A percentile compares a stretch with the other conserved stretches of the same genome.
phyloP scores from a whole-genome alignment of 2,113 vertebrate species.

The Fregetta grallaria region DNA sequence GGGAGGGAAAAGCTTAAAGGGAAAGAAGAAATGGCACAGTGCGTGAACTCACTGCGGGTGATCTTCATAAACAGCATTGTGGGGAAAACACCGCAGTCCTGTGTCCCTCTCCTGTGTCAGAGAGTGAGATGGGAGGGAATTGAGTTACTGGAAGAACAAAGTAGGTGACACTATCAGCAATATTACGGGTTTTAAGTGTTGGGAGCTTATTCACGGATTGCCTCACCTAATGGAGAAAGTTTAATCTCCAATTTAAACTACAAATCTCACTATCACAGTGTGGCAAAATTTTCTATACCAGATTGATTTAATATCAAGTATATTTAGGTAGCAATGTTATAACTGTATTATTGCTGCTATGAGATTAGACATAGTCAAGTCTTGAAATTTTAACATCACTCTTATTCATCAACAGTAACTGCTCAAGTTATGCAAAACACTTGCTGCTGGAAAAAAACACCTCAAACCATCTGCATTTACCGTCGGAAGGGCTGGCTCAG shows the following conservation, averaged over 20 bases:
- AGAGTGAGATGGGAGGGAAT: background rate
- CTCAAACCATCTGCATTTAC: background rate
- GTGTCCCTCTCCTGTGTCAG: background rate
- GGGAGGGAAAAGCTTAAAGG: no score
- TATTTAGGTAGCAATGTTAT: background rate
- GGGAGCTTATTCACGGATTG: background rate
- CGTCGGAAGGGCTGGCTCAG: background rate
- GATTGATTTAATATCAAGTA: background rate
- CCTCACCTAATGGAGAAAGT: background rate
- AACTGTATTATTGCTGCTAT: background rate
- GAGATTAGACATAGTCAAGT: background rate
- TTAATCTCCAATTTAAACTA: background rate
- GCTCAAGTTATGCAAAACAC: background rate
- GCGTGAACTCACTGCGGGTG: accelerated
- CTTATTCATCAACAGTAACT: background rate
- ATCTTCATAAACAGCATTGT: accelerated
- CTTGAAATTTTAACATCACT: background rate
- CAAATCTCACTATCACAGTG: background rate
- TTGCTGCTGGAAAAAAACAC: background rate
- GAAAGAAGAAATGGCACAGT: accelerated
- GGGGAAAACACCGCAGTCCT: background rate
- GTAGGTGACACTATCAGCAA: background rate
- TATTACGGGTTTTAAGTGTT: background rate
- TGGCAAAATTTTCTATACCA: background rate
- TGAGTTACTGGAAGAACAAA: background rate